Percentiles rank a stretch among this genome's conserved stretches.
Conservation (phyloP, 2,888 invertebrate genomes). For the Tenthredo amoena region DNA sequence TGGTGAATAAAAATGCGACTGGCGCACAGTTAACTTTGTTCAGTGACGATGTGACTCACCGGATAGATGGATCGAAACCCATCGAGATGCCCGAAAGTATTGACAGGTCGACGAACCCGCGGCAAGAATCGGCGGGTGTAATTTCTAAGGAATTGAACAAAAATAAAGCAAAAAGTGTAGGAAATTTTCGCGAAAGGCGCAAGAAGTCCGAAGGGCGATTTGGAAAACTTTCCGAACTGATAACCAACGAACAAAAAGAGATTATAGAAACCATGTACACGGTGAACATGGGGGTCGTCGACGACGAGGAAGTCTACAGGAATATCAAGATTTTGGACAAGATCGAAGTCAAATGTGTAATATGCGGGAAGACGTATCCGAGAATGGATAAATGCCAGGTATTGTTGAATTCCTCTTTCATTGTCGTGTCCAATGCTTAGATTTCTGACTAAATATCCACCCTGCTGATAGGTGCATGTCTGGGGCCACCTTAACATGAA, state of each 20-base stretch:
- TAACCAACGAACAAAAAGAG: slow-evolving; percentile 68
- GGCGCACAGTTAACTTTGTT: not conserved
- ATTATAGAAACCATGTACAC: slow-evolving; percentile 67
- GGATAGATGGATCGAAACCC: not conserved
- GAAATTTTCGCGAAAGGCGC: slow-evolving; percentile 34
- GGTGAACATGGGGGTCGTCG: slow-evolving; percentile 66
- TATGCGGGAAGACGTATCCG: slow-evolving; percentile 65
- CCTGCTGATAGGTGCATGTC: slow-evolving; percentile 66
- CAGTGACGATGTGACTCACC: not conserved
- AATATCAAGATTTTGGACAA: slow-evolving; percentile 63
- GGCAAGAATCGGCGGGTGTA: not conserved
- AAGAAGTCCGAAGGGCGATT: slow-evolving; percentile 60
- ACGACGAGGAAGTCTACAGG: slow-evolving; percentile 62
- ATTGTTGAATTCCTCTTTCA: not conserved
- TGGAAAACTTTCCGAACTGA: slow-evolving; percentile 68
- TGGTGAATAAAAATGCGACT: not conserved
- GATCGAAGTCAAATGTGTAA: slow-evolving; percentile 66
- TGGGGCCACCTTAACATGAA: slow-evolving; percentile 72
- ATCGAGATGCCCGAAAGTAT: not conserved
- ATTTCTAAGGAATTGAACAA: slow-evolving; percentile 1
- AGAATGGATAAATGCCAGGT: slow-evolving; percentile 70
- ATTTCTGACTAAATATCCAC: not conserved
- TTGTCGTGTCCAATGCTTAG: not conserved
- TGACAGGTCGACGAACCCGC: not conserved
- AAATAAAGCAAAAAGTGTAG: not conserved